Conservation (phyloP, 2,797 vertebrate genomes). For the Pterois miles region DNA sequence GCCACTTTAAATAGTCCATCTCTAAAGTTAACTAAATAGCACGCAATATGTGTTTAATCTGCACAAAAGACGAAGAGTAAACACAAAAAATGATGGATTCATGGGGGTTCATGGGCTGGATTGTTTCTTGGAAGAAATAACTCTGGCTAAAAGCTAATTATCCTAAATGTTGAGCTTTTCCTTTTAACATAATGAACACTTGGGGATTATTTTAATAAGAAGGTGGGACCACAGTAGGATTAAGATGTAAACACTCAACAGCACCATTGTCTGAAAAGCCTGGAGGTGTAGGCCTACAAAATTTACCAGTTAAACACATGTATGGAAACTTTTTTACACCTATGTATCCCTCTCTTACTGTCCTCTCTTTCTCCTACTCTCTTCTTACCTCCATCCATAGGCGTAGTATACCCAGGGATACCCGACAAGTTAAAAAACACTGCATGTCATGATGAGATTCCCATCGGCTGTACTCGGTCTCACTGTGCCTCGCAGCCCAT, state of each 20-base stretch:
- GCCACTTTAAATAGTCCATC: not conserved
- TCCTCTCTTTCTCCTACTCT: not conserved
- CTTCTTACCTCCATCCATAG: not conserved
- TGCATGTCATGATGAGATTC: slow-evolving; percentile 24
- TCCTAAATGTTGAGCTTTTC: not conserved
- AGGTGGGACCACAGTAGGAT: not conserved
- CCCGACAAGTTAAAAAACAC: slow-evolving; percentile 39
- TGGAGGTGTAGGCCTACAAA: not conserved
- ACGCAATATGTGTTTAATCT: not conserved
- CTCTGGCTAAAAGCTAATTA: not conserved
- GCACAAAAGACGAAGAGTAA: not conserved
- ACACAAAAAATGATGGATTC: not conserved
- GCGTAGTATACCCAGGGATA: not conserved
- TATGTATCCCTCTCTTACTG: not conserved
- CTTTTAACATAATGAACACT: not conserved
- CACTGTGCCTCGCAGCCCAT: slow-evolving; percentile 36
- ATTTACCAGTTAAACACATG: not conserved
- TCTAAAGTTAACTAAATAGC: not conserved
- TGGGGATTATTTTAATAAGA: not conserved
- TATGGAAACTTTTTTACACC: not conserved
- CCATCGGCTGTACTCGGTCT: slow-evolving; percentile 11
- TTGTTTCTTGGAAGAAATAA: not conserved
- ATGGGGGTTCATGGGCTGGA: not conserved
- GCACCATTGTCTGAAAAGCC: slow-evolving; percentile 5
- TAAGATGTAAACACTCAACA: slow-evolving; percentile 7